Conservation (phyloP, 2,888 invertebrate species). For the Trachelus stipa region DNA sequence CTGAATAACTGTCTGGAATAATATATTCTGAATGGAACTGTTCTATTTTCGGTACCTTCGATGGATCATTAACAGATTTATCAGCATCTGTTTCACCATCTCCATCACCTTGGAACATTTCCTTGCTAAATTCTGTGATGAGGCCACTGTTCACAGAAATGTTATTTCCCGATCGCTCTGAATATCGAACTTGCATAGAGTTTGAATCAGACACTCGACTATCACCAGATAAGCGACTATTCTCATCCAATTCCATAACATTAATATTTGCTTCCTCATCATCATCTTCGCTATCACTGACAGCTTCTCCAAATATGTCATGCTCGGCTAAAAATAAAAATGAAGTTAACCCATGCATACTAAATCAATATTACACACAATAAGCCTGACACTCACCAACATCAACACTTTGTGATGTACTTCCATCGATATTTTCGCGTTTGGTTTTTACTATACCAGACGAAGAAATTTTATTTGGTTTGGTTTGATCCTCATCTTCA, state of each 20-base stretch:
- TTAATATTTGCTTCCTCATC: conserved; percentile 78
- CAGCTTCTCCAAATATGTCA: conserved; percentile 93
- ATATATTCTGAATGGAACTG: conserved; percentile 58
- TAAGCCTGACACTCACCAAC: conserved; percentile 58
- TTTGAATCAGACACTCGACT: conserved; percentile 80
- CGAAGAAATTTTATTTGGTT: conserved; percentile 61
- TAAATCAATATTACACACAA: neutral
- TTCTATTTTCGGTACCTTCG: conserved; percentile 54
- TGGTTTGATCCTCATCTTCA: conserved; percentile 82
- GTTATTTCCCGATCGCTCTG: conserved; percentile 46
- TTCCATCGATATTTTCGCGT: conserved; percentile 57
- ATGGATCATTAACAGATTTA: conserved; percentile 31
- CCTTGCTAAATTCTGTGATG: conserved; percentile 74
- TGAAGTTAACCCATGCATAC: conserved; percentile 4
- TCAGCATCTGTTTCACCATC: conserved; percentile 31
- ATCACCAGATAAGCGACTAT: conserved; percentile 79
- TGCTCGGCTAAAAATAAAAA: conserved; percentile 72
- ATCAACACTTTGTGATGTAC: conserved; percentile 65
- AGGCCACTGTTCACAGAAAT: conserved; percentile 46
- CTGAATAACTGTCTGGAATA: conserved; percentile 51
- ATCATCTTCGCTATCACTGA: conserved; percentile 91
- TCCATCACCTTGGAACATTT: conserved; percentile 69
- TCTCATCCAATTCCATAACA: conserved; percentile 83
- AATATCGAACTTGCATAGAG: conserved; percentile 69
- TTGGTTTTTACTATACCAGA: conserved; percentile 61